A percentile compares a stretch with the other conserved stretches of the same genome.
Conservation (phyloP, 2,113 vertebrate species). For the Genyomyrus donnyi region DNA sequence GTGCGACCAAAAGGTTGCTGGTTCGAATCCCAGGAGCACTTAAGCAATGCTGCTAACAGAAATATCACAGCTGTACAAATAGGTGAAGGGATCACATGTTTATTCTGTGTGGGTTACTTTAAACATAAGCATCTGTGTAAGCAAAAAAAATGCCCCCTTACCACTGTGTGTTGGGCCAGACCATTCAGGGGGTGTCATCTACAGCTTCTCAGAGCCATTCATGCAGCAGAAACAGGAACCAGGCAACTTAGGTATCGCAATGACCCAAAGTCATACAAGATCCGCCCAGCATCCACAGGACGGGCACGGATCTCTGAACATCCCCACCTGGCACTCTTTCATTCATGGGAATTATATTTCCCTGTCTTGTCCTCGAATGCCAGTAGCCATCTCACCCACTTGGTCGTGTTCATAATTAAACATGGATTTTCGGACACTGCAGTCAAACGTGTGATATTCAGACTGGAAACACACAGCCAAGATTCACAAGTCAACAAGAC, state of each 20-base stretch:
- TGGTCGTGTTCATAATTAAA: background rate
- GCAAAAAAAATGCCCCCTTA: background rate
- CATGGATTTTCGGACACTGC: background rate
- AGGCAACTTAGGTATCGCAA: background rate
- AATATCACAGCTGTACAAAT: slow-evolving; percentile 7
- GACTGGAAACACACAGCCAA: background rate
- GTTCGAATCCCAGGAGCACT: background rate
- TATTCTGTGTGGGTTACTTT: background rate
- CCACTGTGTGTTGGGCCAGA: background rate
- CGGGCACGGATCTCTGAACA: background rate
- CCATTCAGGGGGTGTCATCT: background rate
- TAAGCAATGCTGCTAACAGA: background rate
- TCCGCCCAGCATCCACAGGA: background rate
- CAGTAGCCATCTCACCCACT: background rate
- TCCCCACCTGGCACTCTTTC: background rate
- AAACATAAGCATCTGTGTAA: slow-evolving; percentile 1
- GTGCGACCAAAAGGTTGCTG: background rate
- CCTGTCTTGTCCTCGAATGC: background rate
- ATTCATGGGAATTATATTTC: background rate
- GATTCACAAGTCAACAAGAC: background rate
- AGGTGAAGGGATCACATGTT: background rate
- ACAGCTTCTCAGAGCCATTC: background rate
- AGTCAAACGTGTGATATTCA: background rate
- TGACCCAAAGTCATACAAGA: background rate
- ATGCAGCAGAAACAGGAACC: background rate